Evolutionary conservation across 2,797 vertebrate genomes (phyloP), one percentile per base, ranked within the genome.

Genomic region (Perodicticus potto): DNA sequence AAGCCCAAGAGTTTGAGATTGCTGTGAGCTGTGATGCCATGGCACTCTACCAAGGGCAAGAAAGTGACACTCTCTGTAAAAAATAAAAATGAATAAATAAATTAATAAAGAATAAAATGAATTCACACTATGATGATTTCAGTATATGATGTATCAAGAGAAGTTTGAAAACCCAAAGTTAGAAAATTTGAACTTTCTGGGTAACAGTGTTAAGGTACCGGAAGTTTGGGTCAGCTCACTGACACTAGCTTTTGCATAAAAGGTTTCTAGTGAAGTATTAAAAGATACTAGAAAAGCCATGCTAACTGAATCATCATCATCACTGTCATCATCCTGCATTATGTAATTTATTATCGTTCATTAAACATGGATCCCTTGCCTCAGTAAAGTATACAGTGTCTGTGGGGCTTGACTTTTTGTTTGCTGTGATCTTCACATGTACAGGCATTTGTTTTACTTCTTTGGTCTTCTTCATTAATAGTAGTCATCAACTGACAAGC

Each of bases 181-280:
- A 67, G 7, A 32, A 67, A n/a, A 19, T 7, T 32, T 85, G 2
- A 53, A 12, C 53, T 76, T 78, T 61, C n/a, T 37, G 10, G 6
- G 1, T 49, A 57, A 59, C 0, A 57, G 0, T 5, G 19, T 0
- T 59, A 55, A 67, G 2, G n/a, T 3, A 10, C 27, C 7, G 63
- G n/a, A 82, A 20, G 22, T 23, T 1, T 61, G 3, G 9, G 12
- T 65, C 16, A 83, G 23, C 3, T 86, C 34, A 29, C 3, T 17
- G n/a, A 10, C 8, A 61, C 1, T 19, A 29, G 3, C 10, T 8
- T 57, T 49, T 86, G 6, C 12, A 59, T 32, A 2, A 59, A 49
- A 3, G 2, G 9, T 59, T 10, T 86, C 22, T n/a, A 53, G 6
- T 27, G 25, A 91, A 37, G 53, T 94, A 14, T 10, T 34, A n/a